Conservation (phyloP, 2,113 vertebrate genomes). For the Alectura lathami region DNA sequence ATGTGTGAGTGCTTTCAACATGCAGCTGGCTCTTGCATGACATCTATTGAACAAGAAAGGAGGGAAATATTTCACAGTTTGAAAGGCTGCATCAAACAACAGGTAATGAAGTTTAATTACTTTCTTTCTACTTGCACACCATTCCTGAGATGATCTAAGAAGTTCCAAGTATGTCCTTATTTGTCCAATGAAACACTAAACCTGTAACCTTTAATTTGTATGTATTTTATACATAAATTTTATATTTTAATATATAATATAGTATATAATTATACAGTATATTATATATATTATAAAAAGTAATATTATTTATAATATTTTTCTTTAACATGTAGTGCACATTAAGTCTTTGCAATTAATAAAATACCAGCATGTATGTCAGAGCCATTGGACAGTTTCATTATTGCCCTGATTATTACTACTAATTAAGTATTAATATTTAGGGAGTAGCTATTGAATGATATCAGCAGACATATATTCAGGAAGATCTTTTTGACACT, state of each 20-base stretch:
- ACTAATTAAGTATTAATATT: not conserved
- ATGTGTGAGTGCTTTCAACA: not conserved
- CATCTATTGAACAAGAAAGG: not conserved
- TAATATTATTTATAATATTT: too few species aligned
- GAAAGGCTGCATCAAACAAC: not conserved
- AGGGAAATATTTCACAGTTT: not conserved
- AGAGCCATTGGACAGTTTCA: not conserved
- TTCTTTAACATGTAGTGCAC: not conserved
- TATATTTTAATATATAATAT: too few species aligned
- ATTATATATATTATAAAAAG: too few species aligned
- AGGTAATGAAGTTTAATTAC: not conserved
- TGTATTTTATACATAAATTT: too few species aligned
- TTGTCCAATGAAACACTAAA: not conserved
- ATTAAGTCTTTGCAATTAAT: not conserved
- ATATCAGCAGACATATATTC: not conserved
- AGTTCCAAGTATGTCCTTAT: not conserved
- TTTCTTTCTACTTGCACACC: not conserved
- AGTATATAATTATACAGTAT: too few species aligned
- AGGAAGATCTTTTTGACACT: not conserved
- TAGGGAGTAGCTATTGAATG: not conserved
- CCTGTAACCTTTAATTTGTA: not conserved
- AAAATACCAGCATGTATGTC: not conserved
- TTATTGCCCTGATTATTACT: not conserved
- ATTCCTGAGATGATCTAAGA: not conserved
- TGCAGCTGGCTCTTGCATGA: not conserved